These are phyloP conservation scores for Sinocyclocheilus anophthalmus DNA, from an alignment of 2,113 vertebrate species.

Conservation along the genomic window DNA sequence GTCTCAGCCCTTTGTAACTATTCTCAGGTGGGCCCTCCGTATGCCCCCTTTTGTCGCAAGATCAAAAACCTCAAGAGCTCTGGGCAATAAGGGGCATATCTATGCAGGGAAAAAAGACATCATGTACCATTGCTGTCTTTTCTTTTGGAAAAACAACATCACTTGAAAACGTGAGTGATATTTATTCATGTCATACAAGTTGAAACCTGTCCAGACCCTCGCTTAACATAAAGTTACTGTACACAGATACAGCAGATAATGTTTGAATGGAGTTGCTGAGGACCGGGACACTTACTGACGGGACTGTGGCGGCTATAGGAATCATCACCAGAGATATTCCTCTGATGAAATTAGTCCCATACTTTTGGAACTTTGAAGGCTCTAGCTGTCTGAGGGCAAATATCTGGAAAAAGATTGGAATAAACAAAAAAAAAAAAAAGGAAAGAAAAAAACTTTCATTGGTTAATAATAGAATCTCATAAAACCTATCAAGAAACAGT, in stretches of 20 bases:
- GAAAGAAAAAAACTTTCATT: not conserved
- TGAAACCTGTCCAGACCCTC: not conserved
- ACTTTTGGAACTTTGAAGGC: slow-evolving; percentile 77
- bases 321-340: slow-evolving; percentile 84
- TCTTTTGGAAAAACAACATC: not conserved
- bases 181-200: slow-evolving; percentile 3
- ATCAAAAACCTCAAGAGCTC: not conserved
- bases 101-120: not conserved
- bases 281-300: slow-evolving; percentile 79
- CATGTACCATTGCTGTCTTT: not conserved
- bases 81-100: not conserved
- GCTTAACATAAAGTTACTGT: not conserved
- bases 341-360: slow-evolving; percentile 76
- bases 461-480: not conserved
- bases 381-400: slow-evolving; percentile 77
- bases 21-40: not conserved
- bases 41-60: not conserved
- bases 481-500: not conserved
- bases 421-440: not conserved
- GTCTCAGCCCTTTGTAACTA: not conserved
- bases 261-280: not conserved
- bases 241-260: slow-evolving; percentile 1
- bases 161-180: not conserved
- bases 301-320: slow-evolving; percentile 86
- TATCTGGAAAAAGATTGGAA: slow-evolving; percentile 70